Base-by-base conservation (phyloP, 1,140 invertebrate genomes). In the Nephila pilipes region DNA sequence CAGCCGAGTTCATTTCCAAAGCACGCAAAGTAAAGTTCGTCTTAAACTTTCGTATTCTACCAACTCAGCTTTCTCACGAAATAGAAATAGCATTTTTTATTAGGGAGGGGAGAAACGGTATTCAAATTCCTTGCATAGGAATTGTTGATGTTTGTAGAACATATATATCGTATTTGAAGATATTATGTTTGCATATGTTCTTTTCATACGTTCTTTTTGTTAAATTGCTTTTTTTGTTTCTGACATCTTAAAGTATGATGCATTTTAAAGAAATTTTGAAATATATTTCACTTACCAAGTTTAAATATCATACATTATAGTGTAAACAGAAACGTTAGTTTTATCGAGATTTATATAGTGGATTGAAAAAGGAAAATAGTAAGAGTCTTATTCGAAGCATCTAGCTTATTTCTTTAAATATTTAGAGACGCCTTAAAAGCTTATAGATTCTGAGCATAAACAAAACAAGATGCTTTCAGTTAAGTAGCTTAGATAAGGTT, bases 11-110 rank as follows among this genome's bases (percentile, higher is more conserved):
- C 69, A 75, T 75, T 75, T 75, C 29, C 69, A 75, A 32, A 20
- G 32, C 69, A 75, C 69, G 69, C 69, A 75, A 75, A 65, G 69
- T 18, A 75, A 75, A 75, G 69, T 75, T 75, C 25, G 69, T 20
- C 29, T 75, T 36, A 32, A 75, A 75, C 25, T 75, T 75, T 75
- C 32, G 69, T 32, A 20, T 75, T 75, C 69, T 36, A 18, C 29
- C 69, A 75, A 75, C 29, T 75, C 18, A 18, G 29, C 18, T 32
- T 32, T 4, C 25, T 32, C 69, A 75, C 69, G 69, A 75, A 75
- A 75, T 18, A 32, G 69, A 75, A 75, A 75, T 32, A 18, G 29
- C 69, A 75, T 75, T 75, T 75, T 75, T 75, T 75, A 75, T 36
- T 75, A 75, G 32, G 29, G 32, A 29, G 12, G 12, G n/a, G 63